Conservation (phyloP, 2,888 invertebrate species). For the Dendrolimus houi region DNA sequence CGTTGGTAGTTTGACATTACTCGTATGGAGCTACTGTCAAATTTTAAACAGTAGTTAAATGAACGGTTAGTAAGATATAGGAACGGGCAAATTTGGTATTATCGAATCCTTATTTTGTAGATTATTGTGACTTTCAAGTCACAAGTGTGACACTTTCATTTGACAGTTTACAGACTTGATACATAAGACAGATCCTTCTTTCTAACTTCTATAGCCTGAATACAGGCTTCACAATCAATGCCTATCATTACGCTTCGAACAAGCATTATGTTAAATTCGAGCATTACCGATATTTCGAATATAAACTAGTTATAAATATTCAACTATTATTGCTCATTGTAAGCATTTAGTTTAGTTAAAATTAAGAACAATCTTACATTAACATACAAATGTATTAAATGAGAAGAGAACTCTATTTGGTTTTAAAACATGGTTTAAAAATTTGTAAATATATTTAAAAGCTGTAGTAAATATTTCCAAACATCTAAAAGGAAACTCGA, state of each 20-base stretch:
- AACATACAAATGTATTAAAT: conserved; percentile 39
- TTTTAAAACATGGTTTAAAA: background rate
- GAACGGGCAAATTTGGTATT: too few relatives aligned
- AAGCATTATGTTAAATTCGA: conserved; percentile 24
- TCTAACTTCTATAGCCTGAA: too few relatives aligned
- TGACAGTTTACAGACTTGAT: too few relatives aligned
- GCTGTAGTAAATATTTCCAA: conserved; percentile 30
- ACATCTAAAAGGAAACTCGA: conserved; percentile 51
- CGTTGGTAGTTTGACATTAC: too few relatives aligned
- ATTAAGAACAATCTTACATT: conserved; percentile 44
- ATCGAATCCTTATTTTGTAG: too few relatives aligned
- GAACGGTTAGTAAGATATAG: too few relatives aligned
- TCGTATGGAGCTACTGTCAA: too few relatives aligned
- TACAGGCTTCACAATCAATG: background rate
- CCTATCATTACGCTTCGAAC: conserved; percentile 13
- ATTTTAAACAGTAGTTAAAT: too few relatives aligned
- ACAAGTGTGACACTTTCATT: too few relatives aligned
- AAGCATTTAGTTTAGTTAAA: conserved; percentile 34
- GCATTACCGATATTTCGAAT: conserved; percentile 30
- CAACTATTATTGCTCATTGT: conserved; percentile 44
- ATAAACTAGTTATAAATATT: conserved; percentile 40
- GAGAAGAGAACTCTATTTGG: conserved; percentile 25
- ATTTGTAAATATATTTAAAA: conserved; percentile 17
- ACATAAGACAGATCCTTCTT: too few relatives aligned
- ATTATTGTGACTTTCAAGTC: too few relatives aligned